Conservation (phyloP, 1,140 invertebrate species). For the Potamilus streckersoni region DNA sequence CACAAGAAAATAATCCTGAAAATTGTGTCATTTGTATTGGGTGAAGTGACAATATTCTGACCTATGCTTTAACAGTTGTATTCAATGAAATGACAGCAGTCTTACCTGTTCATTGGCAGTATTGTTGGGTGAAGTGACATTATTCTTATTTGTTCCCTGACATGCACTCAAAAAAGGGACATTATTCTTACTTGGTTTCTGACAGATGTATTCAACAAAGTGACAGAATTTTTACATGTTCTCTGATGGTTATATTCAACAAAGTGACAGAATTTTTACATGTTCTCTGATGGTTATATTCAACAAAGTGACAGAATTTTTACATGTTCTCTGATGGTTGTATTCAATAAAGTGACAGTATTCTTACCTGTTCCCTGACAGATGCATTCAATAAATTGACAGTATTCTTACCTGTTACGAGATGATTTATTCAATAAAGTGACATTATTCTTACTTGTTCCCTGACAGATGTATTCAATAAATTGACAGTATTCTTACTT, state of each 20-base stretch:
- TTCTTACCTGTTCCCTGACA: conserved; percentile 84
- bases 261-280: conserved; percentile 63
- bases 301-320: conserved; percentile 47
- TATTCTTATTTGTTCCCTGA: conserved; percentile 80
- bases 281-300: conserved; percentile 92
- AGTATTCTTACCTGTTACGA: conserved; percentile 80
- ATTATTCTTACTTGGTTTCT: conserved; percentile 74
- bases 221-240: conserved; percentile 77
- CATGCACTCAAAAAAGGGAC: conserved; percentile 93
- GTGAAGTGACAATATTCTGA: conserved; percentile 62
- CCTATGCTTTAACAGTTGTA: conserved; percentile 89
- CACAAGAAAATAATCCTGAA: too few relatives aligned
- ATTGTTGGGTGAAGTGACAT: conserved; percentile 90
- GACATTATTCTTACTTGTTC: conserved; percentile 81
- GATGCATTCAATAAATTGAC: conserved; percentile 93
- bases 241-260: conserved; percentile 84
- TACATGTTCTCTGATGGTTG: conserved; percentile 89
- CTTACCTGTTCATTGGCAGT: conserved; percentile 87
- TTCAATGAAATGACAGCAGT: conserved; percentile 68
- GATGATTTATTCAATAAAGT: conserved; percentile 92
- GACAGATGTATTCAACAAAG: conserved; percentile 80
- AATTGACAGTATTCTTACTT: too few relatives aligned
- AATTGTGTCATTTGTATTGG: conserved; percentile 73
- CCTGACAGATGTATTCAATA: conserved; percentile 88
- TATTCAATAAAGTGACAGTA: conserved; percentile 71